Base-by-base conservation (phyloP, 2,888 invertebrate genomes). In the Parnassius apollo region DNA sequence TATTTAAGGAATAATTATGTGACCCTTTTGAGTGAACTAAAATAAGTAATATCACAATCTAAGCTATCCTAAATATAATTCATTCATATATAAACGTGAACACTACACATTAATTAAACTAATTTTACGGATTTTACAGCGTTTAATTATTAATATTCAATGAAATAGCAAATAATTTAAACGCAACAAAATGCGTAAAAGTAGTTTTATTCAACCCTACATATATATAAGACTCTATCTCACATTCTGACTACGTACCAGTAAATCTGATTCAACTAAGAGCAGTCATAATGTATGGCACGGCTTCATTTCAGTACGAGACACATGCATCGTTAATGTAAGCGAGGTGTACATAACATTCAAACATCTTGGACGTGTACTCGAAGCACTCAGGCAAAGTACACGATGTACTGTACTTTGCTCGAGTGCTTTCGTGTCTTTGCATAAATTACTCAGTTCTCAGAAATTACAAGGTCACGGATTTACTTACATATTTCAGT, bases 371-470 rank as follows among this genome's bases (percentile, higher is more conserved):
- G 58, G 45, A 55, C 45, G 62, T n/a, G 49, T 42, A 52, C 54
- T 55, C 45, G 12, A 45, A 62, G 59, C 50, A 61, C 61, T 55
- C 62, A 50, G 49, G 50, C 13, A 25, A 22, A 55, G 58, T 59
- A 59, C 58, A 49, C 52, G 45, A 12, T 13, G 50, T 51, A 46
- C 58, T 59, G 58, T 59, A 62, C 62, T 59, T 55, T 59, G 54
- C 59, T 62, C 42, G 59, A 62, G 62, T 62, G 59, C 59, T 62
- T 62, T 62, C 62, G 59, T 62, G 62, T 55, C 59, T 25, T 22
- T 9, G 59, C 62, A 62, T 62, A 62, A 62, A 55, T 62, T 59
- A 59, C 50, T 51, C 59, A 49, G 22, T 45, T 35, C 59, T 42
- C 45, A 49, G 49, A 49, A 45, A 55, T 59, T 53, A 46, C 46